These are phyloP conservation scores for Chloromyia formosa DNA, from an alignment of 2,888 invertebrate genomes.

Conservation along the genomic window DNA sequence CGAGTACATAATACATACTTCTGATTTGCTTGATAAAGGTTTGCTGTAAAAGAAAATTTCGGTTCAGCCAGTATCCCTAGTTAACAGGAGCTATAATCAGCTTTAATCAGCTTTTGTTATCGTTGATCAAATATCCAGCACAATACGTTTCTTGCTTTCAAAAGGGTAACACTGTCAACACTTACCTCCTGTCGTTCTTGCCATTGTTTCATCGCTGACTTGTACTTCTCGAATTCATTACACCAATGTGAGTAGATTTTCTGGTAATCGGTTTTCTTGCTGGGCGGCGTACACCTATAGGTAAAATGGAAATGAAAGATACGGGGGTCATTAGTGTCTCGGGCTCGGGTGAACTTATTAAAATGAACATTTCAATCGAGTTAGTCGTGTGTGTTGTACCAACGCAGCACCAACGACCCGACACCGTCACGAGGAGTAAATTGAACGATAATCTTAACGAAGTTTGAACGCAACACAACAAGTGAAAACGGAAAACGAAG, in stretches of 20 bases:
- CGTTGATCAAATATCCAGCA: no score
- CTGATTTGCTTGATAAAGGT: no score
- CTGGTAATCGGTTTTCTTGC: conserved; percentile 90
- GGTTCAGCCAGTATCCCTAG: no score
- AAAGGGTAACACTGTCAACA: conserved; percentile 50
- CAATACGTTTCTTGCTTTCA: background rate
- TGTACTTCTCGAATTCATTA: conserved; percentile 97
- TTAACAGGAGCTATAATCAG: no score
- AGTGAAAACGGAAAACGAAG: background rate
- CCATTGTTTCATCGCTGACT: conserved; percentile 95
- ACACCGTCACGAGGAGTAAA: conserved; percentile 25
- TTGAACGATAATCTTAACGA: conserved; percentile 47
- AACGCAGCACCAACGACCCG: no score
- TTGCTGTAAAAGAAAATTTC: no score
- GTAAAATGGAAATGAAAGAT: conserved; percentile 27
- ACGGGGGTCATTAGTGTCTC: conserved; percentile 14
- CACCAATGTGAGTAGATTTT: conserved; percentile 98
- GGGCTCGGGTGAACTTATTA: conserved; percentile 36
- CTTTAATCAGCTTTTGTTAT: no score
- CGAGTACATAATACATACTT: no score
- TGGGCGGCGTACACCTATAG: conserved; percentile 81
- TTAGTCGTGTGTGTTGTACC: no score
- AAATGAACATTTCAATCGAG: conserved; percentile 18
- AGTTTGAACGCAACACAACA: conserved; percentile 1
- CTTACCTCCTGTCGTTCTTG: conserved; percentile 91